Base-by-base conservation (phyloP, 2,113 vertebrate genomes). In the Riparia riparia region DNA sequence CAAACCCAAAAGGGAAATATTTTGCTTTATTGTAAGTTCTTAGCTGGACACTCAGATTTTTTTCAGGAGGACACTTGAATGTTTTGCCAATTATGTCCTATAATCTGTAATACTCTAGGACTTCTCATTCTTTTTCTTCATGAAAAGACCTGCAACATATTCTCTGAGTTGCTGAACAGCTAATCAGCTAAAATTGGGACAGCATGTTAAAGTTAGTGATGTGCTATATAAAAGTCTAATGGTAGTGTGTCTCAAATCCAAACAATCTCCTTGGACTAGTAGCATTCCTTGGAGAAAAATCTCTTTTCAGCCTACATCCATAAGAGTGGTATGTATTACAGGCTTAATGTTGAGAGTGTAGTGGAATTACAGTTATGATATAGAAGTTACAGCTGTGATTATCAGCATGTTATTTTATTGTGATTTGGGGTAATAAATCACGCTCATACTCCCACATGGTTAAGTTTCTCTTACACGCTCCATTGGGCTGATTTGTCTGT, bases 11-110 rank as follows among this genome's bases (percentile, higher is more conserved):
- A 34, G 22, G 34, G 29, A 94, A 93, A 63, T 14, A 51, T 31
- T 47, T 68, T 92, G 39, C 25, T 69, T 91, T 64, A 37, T 49
- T 77, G 5, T 56, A 70, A 91, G 37, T 56, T 86, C 66, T 94
- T 69, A 89, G 15, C n/a, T 39, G 15, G 63, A 14, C 37, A 21
- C 83, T 86, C 17, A 86, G 60, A 8, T 7, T 50, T 77, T 72
- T 82, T 92, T 54, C 47, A 95, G 53, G 22, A 69, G 20, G 65
- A 73, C 32, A 57, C 41, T 32, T 93, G 64, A 63, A n/a, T 86
- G 32, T 94, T 95, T 83, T 97, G 84, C 49, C 44, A 82, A 7
- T 93, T 91, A 58, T 42, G 17, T 89, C 63, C 22, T 51, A 25
- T 86, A 64, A 81, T 66, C 31, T 89, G 39, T 68, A 91, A 81